phyloP scores from a whole-genome alignment of 2,888 invertebrate genomes.

The Anaspis maculata region DNA sequence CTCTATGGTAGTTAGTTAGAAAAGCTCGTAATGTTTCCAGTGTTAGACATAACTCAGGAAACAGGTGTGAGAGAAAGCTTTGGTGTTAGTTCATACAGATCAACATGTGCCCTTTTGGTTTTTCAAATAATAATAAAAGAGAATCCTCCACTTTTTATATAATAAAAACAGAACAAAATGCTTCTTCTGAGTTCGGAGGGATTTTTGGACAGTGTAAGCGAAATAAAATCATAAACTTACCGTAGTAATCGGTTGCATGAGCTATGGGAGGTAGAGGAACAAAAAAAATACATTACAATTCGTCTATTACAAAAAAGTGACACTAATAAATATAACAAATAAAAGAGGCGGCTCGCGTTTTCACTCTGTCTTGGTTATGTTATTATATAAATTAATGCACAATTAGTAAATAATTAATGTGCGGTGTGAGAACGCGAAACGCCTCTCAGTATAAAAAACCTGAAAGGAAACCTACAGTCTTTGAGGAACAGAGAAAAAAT shows the following conservation, averaged over 20 bases:
- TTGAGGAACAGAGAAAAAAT: no score
- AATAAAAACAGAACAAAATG: constrained; percentile 1
- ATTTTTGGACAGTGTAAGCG: constrained; percentile 3
- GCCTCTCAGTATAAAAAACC: no score
- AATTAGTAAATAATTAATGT: no score
- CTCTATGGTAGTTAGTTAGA: no score
- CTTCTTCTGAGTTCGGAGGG: not conserved
- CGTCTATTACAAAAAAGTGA: no score
- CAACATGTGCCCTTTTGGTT: constrained; percentile 18
- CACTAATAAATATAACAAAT: no score
- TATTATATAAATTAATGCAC: no score
- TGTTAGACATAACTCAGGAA: not conserved
- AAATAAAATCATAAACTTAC: constrained; percentile 83
- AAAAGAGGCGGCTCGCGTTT: no score
- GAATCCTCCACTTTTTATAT: not conserved
- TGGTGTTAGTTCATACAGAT: constrained; percentile 16
- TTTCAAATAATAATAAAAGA: constrained; percentile 1
- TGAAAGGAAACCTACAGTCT: no score
- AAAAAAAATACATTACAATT: constrained; percentile 31
- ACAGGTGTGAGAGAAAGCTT: constrained; percentile 7
- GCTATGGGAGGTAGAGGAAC: constrained; percentile 52
- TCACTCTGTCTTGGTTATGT: no score
- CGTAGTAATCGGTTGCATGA: constrained; percentile 98
- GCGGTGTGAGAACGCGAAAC: no score
- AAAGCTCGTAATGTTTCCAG: not conserved